Percentiles rank a stretch among this genome's conserved stretches.
Conservation (phyloP, 2,797 vertebrate species). For the Sternotherus odoratus region DNA sequence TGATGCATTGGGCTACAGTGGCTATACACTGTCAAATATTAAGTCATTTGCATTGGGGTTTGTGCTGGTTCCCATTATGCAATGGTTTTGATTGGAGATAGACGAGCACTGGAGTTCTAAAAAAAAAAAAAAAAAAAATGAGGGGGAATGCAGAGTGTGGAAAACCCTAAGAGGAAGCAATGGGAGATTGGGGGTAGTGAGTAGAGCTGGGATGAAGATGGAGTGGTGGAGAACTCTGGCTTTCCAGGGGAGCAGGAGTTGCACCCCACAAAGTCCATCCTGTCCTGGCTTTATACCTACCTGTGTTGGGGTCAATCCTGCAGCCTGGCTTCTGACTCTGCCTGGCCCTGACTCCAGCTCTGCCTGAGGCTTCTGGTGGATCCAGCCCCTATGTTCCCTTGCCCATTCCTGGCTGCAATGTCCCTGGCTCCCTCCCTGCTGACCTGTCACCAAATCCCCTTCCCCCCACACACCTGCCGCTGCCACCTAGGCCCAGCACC, state of each 20-base stretch:
- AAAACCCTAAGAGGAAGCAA: background rate
- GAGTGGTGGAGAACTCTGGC: background rate
- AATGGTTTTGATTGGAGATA: background rate
- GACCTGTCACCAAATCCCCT: too few species aligned
- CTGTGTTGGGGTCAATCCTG: background rate
- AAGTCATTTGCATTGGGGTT: background rate
- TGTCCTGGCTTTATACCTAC: background rate
- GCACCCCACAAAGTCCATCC: background rate
- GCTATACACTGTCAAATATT: background rate
- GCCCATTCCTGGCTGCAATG: background rate
- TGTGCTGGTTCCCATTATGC: background rate
- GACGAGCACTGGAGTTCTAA: background rate
- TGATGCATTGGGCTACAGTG: background rate
- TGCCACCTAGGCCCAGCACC: too few species aligned
- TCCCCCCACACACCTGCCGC: too few species aligned
- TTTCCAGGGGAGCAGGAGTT: too few species aligned
- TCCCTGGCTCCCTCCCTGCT: background rate
- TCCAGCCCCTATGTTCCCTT: background rate
- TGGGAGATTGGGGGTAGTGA: background rate
- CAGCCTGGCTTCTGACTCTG: background rate
- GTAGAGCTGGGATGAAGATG: background rate
- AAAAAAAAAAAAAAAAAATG: background rate
- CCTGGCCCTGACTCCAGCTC: too few species aligned
- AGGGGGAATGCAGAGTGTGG: background rate
- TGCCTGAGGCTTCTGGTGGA: background rate